These are phyloP conservation scores for Hipposideros larvatus DNA, from an alignment of 2,797 vertebrate species.

Conservation along the genomic window DNA sequence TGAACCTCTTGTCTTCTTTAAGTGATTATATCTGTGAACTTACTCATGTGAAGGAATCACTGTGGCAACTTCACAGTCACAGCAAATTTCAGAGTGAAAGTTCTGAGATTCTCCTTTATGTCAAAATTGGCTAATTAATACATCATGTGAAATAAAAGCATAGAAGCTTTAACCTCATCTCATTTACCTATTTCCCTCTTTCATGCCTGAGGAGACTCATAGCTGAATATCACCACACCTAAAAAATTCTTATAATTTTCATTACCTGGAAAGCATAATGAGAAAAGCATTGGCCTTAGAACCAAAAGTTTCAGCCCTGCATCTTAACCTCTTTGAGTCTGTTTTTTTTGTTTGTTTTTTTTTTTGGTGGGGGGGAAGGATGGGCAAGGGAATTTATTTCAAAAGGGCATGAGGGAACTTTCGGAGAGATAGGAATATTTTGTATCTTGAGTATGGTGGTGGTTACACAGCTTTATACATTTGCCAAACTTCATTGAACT, in stretches of 20 bases:
- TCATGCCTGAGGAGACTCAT: background rate
- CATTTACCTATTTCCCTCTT: background rate
- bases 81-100: background rate
- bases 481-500: background rate
- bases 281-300: background rate
- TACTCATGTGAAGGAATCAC: background rate
- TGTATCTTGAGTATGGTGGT: background rate
- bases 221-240: background rate
- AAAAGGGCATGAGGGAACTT: background rate
- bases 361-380: too few species aligned
- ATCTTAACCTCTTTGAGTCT: background rate
- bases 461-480: background rate
- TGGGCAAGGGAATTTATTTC: background rate
- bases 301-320: background rate
- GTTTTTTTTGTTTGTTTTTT: background rate
- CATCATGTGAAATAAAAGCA: background rate
- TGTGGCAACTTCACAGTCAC: background rate
- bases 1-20: background rate
- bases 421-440: background rate
- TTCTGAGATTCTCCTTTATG: background rate
- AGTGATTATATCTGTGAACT: background rate
- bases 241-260: conserved; percentile 7
- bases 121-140: background rate
- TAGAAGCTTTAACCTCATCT: background rate
- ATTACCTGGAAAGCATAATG: background rate